Evolutionary conservation across 2,888 invertebrate species (phyloP).

Genomic region (Acanthacorydalis orientalis): DNA sequence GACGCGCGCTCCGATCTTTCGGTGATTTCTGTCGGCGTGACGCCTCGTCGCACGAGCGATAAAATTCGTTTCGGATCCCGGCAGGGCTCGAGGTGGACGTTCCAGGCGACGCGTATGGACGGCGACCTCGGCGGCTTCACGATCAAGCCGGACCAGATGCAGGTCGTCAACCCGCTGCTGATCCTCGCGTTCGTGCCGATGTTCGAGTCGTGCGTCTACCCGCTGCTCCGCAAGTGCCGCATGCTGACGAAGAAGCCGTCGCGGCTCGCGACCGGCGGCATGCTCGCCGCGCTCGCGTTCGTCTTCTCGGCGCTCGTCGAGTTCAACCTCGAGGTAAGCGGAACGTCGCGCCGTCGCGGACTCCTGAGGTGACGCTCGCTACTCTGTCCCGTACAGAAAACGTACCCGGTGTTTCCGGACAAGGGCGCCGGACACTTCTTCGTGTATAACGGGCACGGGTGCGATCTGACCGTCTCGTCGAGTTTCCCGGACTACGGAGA

Average conservation of each 20-base stretch:
- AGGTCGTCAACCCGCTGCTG: constrained; percentile 76
- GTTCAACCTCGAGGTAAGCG: constrained; percentile 48
- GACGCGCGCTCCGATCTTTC: too few species aligned
- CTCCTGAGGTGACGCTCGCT: too few species aligned
- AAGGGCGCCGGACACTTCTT: constrained; percentile 24
- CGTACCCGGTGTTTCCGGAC: too few species aligned
- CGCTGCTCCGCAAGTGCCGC: constrained; percentile 49
- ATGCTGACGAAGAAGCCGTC: constrained; percentile 64
- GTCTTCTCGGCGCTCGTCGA: constrained; percentile 78
- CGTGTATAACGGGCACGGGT: constrained; percentile 50
- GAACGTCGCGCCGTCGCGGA: too few species aligned
- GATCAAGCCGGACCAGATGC: constrained; percentile 88
- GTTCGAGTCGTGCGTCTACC: constrained; percentile 67
- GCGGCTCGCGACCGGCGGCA: constrained; percentile 74
- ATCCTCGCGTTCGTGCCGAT: constrained; percentile 75
- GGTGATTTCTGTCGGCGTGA: too few species aligned
- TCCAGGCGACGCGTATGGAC: constrained; percentile 80
- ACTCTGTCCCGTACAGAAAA: too few species aligned
- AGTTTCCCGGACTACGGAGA: not conserved
- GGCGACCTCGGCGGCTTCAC: constrained; percentile 57
- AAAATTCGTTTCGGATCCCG: constrained; percentile 4
- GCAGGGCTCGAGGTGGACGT: constrained; percentile 78
- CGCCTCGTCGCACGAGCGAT: too few species aligned
- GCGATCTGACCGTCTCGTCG: constrained; percentile 28
- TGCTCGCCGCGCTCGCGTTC: constrained; percentile 73